Evolutionary conservation across 1,140 invertebrate species (phyloP).

Genomic region (Heliconius himera): DNA sequence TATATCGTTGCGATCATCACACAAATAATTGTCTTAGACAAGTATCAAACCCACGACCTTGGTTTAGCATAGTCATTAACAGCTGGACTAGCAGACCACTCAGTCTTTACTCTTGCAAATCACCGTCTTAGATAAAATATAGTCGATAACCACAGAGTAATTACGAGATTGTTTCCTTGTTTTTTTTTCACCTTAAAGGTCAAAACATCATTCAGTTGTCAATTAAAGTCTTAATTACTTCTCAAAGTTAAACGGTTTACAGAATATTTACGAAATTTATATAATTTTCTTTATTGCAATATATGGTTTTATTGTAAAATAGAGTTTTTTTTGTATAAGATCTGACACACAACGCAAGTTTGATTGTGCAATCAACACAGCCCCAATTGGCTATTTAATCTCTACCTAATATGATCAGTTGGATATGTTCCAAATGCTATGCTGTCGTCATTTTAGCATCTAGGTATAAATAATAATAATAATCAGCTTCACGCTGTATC

Average conservation of each 20-base stretch:
- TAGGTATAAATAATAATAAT: too few relatives aligned
- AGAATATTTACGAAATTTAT: background rate
- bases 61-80: background rate
- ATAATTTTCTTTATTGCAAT: background rate
- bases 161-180: background rate
- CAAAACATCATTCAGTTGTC: constrained; percentile 6
- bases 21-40: background rate
- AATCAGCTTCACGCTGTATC: too few relatives aligned
- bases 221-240: constrained; percentile 1
- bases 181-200: background rate
- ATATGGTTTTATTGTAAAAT: background rate
- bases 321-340: too few relatives aligned
- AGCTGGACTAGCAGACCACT: background rate
- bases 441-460: too few relatives aligned
- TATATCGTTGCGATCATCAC: too few relatives aligned
- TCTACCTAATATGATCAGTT: too few relatives aligned
- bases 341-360: too few relatives aligned
- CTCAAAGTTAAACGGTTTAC: background rate
- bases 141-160: background rate
- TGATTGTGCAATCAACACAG: too few relatives aligned
- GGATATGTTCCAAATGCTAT: too few relatives aligned
- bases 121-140: background rate
- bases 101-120: background rate
- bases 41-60: background rate
- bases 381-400: too few relatives aligned